Evolutionary conservation across 2,797 vertebrate genomes (phyloP), one percentile per base, ranked within the genome.

Genomic region (Malurus leucopterus): DNA sequence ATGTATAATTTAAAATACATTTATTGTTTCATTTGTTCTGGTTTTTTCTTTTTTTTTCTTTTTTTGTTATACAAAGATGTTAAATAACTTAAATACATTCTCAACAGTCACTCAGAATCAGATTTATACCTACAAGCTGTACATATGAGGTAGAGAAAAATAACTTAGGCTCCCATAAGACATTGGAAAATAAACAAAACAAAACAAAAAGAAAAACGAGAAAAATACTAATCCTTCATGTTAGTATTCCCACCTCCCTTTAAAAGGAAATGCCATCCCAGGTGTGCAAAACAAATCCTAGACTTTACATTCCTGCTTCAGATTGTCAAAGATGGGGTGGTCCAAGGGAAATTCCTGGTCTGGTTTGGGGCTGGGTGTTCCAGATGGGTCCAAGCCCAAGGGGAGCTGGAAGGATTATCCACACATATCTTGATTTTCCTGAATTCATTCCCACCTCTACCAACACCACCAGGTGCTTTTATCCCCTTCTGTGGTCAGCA

Each of bases 41-140:
- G 97, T 97, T 98, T 99, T 95, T 98, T 99, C 92, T 41, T 59
- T 50, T 50, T 10, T 36, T 36, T 36, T 36, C 10, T 11, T 63
- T 77, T 71, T 79, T 98, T 99, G 98, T 99, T 99, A 99, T 98
- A 99, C 99, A 99, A 99, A 99, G 98, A 98, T 98, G 97, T 99
- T 99, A 99, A 99, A 99, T 99, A 99, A 99, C 98, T 99, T 99
- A 99, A 99, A 99, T 99, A 99, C 98, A 99, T 99, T 99, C 99
- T 99, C 98, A 99, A 98, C 98, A 99, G 99, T 99, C 99, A 98
- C 98, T 98, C 98, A 98, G 98, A 98, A 99, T 99, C 98, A 98
- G 98, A 98, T 98, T 98, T 97, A 98, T 98, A 98, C 98, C 98
- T 98, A 99, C 98, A 98, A 98, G 97, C 98, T 99, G 98, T 98